These are phyloP conservation scores for Trachelus tabidus DNA, from an alignment of 2,888 invertebrate species.

Conservation along the genomic window DNA sequence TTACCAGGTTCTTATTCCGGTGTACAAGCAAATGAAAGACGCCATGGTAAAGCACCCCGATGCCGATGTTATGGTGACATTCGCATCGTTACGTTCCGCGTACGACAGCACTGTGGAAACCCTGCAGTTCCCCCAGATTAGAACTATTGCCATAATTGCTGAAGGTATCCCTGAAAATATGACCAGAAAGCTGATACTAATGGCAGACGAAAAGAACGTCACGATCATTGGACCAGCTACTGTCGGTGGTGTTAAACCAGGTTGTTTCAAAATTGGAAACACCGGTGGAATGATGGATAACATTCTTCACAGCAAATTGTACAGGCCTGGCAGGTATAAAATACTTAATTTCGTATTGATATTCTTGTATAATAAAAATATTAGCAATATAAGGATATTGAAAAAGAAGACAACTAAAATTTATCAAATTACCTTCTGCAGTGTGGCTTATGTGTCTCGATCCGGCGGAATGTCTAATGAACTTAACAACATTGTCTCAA, in stretches of 20 bases:
- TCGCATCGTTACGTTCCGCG: conserved; percentile 97
- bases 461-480: conserved; percentile 99
- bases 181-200: conserved; percentile 90
- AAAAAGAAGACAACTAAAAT: conserved; percentile 10
- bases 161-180: conserved; percentile 99
- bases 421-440: conserved; percentile 58
- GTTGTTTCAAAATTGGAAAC: conserved; percentile 99
- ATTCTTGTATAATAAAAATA: conserved; percentile 4
- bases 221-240: conserved; percentile 94
- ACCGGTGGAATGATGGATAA: conserved; percentile 99
- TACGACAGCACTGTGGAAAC: conserved; percentile 97
- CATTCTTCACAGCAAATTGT: conserved; percentile 95
- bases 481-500: conserved; percentile 96
- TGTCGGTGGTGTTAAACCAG: conserved; percentile 98
- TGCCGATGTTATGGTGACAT: conserved; percentile 95
- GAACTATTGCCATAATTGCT: conserved; percentile 97
- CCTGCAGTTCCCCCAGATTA: conserved; percentile 92
- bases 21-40: conserved; percentile 97
- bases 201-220: conserved; percentile 86
- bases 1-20: conserved; percentile 69
- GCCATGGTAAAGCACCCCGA: conserved; percentile 95
- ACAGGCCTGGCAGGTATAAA: conserved; percentile 85
- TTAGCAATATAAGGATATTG: not conserved
- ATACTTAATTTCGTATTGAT: conserved; percentile 4
- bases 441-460: conserved; percentile 97